phyloP scores from a whole-genome alignment of 1,140 invertebrate genomes.

The Tyrophagus putrescentiae region DNA sequence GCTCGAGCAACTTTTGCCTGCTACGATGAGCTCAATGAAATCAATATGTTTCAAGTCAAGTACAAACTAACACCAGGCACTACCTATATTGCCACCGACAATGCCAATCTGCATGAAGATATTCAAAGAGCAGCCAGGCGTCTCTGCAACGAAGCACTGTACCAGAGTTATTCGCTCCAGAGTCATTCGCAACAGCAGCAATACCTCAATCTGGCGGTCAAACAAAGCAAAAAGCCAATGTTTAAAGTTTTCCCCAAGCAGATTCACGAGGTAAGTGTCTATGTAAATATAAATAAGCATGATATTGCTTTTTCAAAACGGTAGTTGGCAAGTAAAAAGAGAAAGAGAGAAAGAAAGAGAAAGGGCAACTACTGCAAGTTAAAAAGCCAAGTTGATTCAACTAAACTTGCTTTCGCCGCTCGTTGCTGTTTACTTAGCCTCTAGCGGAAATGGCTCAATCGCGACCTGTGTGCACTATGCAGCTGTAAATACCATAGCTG shows the following conservation, averaged over 20 bases:
- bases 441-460: no score
- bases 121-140: neutral
- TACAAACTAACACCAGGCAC: neutral
- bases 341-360: no score
- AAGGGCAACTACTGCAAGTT: no score
- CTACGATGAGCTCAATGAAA: slow-evolving; percentile 8
- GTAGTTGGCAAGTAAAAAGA: no score
- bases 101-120: neutral
- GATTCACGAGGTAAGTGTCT: slow-evolving; percentile 3
- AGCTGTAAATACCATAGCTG: no score
- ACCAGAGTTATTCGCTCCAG: no score
- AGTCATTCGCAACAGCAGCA: neutral
- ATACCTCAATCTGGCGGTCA: neutral
- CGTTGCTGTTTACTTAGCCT: no score
- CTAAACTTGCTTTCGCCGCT: neutral
- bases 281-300: no score
- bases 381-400: no score
- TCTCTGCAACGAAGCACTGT: neutral
- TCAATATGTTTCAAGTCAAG: slow-evolving; percentile 15
- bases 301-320: no score
- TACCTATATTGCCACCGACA: neutral
- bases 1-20: neutral
- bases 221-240: neutral
- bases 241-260: slow-evolving; percentile 2
- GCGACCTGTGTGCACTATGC: no score